A percentile compares a stretch with the other conserved stretches of the same genome.
Conservation (phyloP, 2,797 vertebrate species). For the Sitta carolinensis region DNA sequence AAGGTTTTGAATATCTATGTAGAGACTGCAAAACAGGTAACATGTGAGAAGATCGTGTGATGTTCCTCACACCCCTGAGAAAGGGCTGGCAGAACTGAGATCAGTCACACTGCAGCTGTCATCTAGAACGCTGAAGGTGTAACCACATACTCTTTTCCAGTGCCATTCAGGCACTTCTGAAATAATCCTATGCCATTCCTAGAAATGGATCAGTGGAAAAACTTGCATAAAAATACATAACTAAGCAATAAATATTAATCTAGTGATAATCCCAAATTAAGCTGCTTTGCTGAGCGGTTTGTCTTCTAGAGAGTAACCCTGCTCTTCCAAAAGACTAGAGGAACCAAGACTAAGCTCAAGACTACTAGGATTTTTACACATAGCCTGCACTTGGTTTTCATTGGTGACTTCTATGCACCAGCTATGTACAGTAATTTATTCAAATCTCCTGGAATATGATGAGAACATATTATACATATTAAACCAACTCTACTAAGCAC, state of each 20-base stretch:
- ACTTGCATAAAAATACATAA: background rate
- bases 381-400: background rate
- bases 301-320: background rate
- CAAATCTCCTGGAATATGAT: background rate
- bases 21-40: background rate
- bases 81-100: background rate
- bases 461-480: background rate
- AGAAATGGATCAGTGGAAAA: background rate
- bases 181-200: background rate
- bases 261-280: background rate
- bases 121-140: background rate
- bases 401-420: background rate
- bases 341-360: background rate
- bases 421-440: background rate
- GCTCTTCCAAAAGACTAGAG: background rate
- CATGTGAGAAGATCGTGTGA: background rate
- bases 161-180: background rate
- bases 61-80: background rate
- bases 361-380: background rate
- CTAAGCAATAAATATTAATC: background rate
- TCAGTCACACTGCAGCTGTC: background rate
- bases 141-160: background rate
- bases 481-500: background rate
- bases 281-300: background rate
- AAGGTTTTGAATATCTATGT: background rate